These are phyloP conservation scores for Nipponacmea schrenckii DNA, from an alignment of 2,888 invertebrate genomes.

Conservation along the genomic window DNA sequence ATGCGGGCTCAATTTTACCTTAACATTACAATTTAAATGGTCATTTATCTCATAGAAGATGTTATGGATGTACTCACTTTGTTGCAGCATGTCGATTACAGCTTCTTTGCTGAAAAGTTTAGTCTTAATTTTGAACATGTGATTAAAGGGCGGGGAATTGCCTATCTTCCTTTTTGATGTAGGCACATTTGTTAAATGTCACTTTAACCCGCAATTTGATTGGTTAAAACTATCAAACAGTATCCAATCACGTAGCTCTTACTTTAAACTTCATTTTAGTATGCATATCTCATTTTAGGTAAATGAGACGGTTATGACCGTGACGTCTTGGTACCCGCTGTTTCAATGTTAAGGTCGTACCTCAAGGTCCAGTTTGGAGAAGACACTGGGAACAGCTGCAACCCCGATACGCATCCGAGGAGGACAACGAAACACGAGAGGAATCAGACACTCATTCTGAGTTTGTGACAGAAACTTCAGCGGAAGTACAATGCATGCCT, in stretches of 20 bases:
- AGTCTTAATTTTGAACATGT: background rate
- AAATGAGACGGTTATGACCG: background rate
- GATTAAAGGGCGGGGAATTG: background rate
- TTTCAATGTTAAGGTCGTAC: too few relatives aligned
- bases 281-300: background rate
- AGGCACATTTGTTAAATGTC: background rate
- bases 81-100: background rate
- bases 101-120: background rate
- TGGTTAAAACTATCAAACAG: background rate
- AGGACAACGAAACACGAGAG: too few relatives aligned
- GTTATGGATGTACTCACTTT: background rate
- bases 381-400: too few relatives aligned
- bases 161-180: background rate
- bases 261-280: background rate
- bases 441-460: too few relatives aligned
- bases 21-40: too few relatives aligned
- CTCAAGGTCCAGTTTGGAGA: too few relatives aligned
- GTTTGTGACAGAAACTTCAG: too few relatives aligned
- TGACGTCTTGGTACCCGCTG: too few relatives aligned
- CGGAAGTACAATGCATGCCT: too few relatives aligned
- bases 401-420: too few relatives aligned
- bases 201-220: background rate
- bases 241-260: background rate
- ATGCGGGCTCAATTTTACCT: too few relatives aligned
- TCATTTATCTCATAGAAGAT: background rate